Conservation (phyloP, 1,140 invertebrate genomes). For the Steinernema khuongi region DNA sequence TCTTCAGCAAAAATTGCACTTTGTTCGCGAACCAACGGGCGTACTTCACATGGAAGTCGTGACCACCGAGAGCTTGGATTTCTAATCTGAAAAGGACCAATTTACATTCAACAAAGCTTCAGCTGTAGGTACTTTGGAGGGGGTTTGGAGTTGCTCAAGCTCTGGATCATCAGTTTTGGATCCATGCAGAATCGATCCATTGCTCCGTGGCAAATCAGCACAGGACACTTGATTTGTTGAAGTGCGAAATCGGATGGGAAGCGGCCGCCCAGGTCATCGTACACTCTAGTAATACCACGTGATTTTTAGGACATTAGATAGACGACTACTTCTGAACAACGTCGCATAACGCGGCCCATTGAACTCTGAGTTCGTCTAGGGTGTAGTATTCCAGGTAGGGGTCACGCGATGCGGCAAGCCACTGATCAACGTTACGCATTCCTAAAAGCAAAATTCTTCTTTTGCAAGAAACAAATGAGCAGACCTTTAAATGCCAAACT, state of each 20-base stretch:
- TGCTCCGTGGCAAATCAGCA: constrained; percentile 52
- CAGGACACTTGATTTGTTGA: constrained; percentile 45
- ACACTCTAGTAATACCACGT: constrained; percentile 42
- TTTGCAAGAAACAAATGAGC: constrained; percentile 19
- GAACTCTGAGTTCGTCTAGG: constrained; percentile 47
- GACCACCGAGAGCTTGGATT: constrained; percentile 52
- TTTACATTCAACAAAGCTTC: neutral
- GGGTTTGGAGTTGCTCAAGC: constrained; percentile 25
- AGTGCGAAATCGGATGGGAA: constrained; percentile 51
- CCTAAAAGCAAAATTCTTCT: constrained; percentile 31
- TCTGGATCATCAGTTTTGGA: constrained; percentile 47
- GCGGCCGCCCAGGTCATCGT: constrained; percentile 51
- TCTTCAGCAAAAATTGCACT: constrained; percentile 24
- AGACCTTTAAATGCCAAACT: constrained; percentile 55
- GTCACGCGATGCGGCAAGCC: constrained; percentile 46
- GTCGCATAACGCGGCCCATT: constrained; percentile 58
- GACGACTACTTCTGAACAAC: constrained; percentile 48
- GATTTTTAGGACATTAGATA: constrained; percentile 11
- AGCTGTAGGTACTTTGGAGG: neutral
- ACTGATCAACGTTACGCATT: constrained; percentile 57
- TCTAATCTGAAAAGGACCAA: constrained; percentile 46
- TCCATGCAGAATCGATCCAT: constrained; percentile 52
- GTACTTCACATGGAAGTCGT: constrained; percentile 55
- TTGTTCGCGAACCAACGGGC: constrained; percentile 51
- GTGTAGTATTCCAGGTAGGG: constrained; percentile 53